These are phyloP conservation scores for Megaleporinus macrocephalus DNA, from an alignment of 2,113 vertebrate species.

Conservation along the genomic window DNA sequence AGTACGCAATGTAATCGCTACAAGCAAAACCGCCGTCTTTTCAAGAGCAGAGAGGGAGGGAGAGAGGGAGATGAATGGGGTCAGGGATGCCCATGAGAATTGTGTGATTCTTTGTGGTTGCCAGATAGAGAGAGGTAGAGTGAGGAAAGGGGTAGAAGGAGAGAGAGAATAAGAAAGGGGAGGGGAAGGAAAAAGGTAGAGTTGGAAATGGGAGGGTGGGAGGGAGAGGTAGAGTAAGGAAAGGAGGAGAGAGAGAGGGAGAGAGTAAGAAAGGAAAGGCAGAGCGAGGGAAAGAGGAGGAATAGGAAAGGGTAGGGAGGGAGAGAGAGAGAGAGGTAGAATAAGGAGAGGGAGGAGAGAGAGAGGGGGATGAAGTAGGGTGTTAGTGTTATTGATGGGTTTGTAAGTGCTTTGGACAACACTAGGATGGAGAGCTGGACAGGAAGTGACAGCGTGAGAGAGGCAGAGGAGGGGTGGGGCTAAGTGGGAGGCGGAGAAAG, in stretches of 20 bases:
- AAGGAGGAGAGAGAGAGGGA: neutral
- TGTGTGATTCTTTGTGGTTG: constrained; percentile 56
- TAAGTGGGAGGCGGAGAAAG: neutral
- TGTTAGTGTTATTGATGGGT: constrained; percentile 52
- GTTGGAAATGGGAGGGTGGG: constrained; percentile 28
- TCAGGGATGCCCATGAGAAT: constrained; percentile 75
- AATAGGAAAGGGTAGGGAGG: neutral
- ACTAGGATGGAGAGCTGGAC: constrained; percentile 1
- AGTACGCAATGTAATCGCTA: constrained; percentile 67
- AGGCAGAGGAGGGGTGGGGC: constrained; percentile 29
- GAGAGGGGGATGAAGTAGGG: neutral
- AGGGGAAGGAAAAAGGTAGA: neutral
- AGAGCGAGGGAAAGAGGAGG: neutral
- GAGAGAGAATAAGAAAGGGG: too few relatives aligned
- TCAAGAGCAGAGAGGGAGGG: constrained; percentile 63
- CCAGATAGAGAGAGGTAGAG: constrained; percentile 19
- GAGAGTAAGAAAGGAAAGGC: neutral
- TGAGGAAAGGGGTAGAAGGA: constrained; percentile 12
- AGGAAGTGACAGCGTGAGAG: constrained; percentile 35
- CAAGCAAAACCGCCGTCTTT: constrained; percentile 67
- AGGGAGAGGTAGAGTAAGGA: neutral
- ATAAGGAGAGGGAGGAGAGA: neutral
- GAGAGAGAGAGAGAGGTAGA: neutral
- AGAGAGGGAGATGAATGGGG: constrained; percentile 76
- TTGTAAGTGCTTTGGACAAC: constrained; percentile 39